Evolutionary conservation across 2,797 vertebrate genomes (phyloP).

Genomic region (Pseudomugil tenellus): DNA sequence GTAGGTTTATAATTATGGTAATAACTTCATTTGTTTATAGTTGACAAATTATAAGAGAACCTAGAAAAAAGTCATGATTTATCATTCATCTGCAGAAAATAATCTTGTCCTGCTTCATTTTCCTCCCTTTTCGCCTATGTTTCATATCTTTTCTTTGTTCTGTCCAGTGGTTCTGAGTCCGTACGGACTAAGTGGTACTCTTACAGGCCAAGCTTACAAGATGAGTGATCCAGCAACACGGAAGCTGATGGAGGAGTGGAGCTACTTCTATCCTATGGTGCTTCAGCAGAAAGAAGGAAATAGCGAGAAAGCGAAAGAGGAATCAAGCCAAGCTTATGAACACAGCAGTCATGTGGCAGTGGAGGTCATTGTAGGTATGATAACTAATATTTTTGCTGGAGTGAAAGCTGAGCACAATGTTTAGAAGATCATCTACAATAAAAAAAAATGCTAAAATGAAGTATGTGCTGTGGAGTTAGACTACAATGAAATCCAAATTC

Average conservation of each 20-base stretch:
- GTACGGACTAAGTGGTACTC: constrained; percentile 92
- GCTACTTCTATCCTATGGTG: constrained; percentile 97
- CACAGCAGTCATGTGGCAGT: constrained; percentile 91
- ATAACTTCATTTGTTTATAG: neutral
- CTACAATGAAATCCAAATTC: constrained; percentile 1
- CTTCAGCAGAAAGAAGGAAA: constrained; percentile 87
- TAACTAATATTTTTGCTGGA: constrained; percentile 6
- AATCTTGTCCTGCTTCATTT: neutral
- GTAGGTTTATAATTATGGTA: neutral
- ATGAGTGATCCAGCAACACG: constrained; percentile 94
- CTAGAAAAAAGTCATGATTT: neutral
- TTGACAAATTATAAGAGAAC: neutral
- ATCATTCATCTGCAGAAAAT: neutral
- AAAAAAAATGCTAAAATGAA: neutral
- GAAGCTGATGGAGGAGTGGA: constrained; percentile 97
- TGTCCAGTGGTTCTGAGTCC: constrained; percentile 92
- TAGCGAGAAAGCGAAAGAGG: constrained; percentile 82
- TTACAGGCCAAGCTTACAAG: constrained; percentile 95
- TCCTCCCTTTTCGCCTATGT: neutral
- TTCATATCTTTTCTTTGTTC: neutral
- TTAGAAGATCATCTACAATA: neutral
- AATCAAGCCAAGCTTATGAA: constrained; percentile 85
- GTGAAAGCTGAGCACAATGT: neutral
- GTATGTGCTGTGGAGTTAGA: neutral
- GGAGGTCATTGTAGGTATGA: constrained; percentile 96